Conservation (phyloP, 2,113 vertebrate species). For the Lethenteron reissneri region DNA sequence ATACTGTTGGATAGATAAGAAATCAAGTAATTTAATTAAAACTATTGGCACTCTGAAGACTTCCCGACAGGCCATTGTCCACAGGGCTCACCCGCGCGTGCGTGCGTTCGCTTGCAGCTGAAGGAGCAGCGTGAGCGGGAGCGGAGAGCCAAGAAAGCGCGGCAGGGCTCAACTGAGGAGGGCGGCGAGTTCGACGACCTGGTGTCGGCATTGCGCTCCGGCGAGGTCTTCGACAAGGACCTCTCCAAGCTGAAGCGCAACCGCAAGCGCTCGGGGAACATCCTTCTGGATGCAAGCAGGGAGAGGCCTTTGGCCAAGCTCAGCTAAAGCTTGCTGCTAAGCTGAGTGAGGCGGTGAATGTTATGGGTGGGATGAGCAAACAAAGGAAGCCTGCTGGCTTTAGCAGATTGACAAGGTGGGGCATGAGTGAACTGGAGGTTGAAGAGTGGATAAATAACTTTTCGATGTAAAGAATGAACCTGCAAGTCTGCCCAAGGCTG, state of each 20-base stretch:
- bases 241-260: conserved; percentile 83
- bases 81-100: background rate
- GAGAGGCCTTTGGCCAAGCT: conserved; percentile 61
- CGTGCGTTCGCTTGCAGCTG: conserved; percentile 24
- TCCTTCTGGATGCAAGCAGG: conserved; percentile 39
- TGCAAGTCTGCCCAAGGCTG: too few relatives aligned
- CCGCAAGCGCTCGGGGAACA: conserved; percentile 68
- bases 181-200: conserved; percentile 82
- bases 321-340: conserved; percentile 26
- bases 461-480: too few relatives aligned
- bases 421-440: too few relatives aligned
- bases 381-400: too few relatives aligned
- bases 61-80: too few relatives aligned
- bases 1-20: too few relatives aligned
- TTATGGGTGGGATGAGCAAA: too few relatives aligned
- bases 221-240: conserved; percentile 96
- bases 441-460: too few relatives aligned
- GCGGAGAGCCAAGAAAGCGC: conserved; percentile 41
- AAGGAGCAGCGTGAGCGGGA: conserved; percentile 84
- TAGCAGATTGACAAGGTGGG: too few relatives aligned
- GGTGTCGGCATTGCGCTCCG: conserved; percentile 66
- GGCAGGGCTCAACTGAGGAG: conserved; percentile 40
- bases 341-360: too few relatives aligned
- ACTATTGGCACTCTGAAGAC: too few relatives aligned
- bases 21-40: too few relatives aligned